Base-by-base conservation (phyloP, 2,888 invertebrate genomes). In the Scaptomyza cyrtandrae region DNA sequence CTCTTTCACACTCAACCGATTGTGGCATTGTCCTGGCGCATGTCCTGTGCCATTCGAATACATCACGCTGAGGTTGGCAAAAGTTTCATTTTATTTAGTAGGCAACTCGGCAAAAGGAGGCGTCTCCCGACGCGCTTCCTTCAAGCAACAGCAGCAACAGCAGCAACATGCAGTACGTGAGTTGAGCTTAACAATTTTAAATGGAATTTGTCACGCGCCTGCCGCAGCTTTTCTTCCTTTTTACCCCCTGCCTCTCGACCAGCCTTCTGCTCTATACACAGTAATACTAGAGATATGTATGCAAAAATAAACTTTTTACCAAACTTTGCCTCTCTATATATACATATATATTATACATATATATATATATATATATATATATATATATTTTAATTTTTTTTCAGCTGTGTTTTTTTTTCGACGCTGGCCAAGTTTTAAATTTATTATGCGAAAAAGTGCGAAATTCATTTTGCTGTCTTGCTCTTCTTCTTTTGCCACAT, bases 361-460 rank as follows among this genome's bases (percentile, higher is more conserved):
- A 29, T 29, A 6, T 29, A 29, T 33, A 9, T 33, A 9, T 33
- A 33, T 10, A 33, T 10, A 33, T 33, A 33, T 37, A 63, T 63
- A 46, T 49, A 48, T 27, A n/a, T n/a, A n/a, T n/a, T n/a, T n/a
- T n/a, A n/a, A n/a, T 31, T 49, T 66, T 63, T 59, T 37, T 33
- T 54, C 29, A 19, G 52, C 67, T 69, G 29, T 50, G 70, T 49
- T 39, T 33, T 71, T 70, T 64, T 58, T 61, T 46, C 43, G 37
- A 59, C 54, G 56, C 63, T 77, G 87, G 82, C 79, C 84, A 90
- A 90, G 90, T 90, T 90, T 91, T 50, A 73, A 90, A 91, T 90
- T 90, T 90, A 90, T 91, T 90, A 90, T 89, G 90, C 91, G 90
- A 90, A 91, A 91, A 90, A 90, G 91, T 90, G 90, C 90, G 90